A percentile compares a stretch with the other conserved stretches of the same genome.
Evolutionary conservation across 2,797 vertebrate genomes (phyloP).

Genomic region (Avahi laniger): DNA sequence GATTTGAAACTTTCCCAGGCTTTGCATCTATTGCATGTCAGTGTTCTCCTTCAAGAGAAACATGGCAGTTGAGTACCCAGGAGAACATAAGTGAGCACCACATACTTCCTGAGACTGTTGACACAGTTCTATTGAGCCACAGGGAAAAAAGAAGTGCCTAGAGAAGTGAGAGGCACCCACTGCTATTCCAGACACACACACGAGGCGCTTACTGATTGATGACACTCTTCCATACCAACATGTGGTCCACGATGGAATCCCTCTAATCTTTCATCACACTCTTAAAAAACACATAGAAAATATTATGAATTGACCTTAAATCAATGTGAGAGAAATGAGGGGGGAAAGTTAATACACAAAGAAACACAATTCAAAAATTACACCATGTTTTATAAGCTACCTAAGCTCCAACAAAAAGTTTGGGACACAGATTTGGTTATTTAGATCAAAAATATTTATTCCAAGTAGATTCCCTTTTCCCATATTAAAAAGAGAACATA

Average conservation of each 20-base stretch:
- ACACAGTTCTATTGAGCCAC: neutral
- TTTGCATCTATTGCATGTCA: neutral
- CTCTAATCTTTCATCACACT: neutral
- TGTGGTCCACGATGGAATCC: neutral
- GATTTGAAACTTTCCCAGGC: neutral
- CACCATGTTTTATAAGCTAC: neutral
- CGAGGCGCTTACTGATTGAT: neutral
- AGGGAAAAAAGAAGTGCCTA: neutral
- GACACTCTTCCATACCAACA: neutral
- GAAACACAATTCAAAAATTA: neutral
- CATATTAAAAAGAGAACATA: conserved; percentile 59
- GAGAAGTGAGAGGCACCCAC: accelerated
- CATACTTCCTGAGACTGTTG: neutral
- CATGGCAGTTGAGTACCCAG: neutral
- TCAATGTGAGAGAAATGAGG: neutral
- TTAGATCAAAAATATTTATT: conserved; percentile 67
- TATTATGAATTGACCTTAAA: neutral
- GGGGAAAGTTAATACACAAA: conserved; percentile 4
- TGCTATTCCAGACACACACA: neutral
- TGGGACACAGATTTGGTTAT: neutral
- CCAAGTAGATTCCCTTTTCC: conserved; percentile 63
- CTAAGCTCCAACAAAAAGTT: conserved; percentile 27
- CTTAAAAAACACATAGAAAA: neutral
- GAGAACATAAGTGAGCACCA: neutral
- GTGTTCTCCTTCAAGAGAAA: neutral